Percentiles rank a stretch among this genome's conserved stretches.
Evolutionary conservation across 2,888 invertebrate genomes (phyloP).

Genomic region (Dryococelus australis): DNA sequence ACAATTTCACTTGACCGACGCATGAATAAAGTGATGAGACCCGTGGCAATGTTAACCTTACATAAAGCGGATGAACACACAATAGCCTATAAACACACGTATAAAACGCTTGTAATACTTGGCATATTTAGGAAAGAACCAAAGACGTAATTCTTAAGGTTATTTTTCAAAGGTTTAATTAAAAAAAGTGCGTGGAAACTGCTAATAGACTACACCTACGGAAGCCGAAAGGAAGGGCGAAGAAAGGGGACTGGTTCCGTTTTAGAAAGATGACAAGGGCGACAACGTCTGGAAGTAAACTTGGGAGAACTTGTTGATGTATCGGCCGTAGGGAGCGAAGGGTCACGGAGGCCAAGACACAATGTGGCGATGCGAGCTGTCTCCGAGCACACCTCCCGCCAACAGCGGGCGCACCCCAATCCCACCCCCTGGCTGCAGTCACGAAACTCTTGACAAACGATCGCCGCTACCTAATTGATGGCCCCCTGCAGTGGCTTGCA

Average conservation of each 20-base stretch:
- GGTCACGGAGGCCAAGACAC: not conserved
- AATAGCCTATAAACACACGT: too few species aligned
- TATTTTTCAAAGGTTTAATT: too few species aligned
- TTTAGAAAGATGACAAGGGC: not conserved
- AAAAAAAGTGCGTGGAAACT: too few species aligned
- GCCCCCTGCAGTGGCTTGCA: not conserved
- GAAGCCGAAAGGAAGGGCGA: too few species aligned
- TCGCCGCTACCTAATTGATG: not conserved
- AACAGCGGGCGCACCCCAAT: not conserved
- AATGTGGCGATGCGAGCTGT: not conserved
- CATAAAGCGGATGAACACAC: too few species aligned
- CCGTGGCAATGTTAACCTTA: too few species aligned
- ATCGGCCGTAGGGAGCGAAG: not conserved
- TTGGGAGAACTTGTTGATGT: not conserved
- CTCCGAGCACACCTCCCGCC: not conserved
- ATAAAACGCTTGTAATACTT: too few species aligned
- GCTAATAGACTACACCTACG: too few species aligned
- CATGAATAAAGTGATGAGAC: too few species aligned
- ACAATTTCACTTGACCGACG: too few species aligned
- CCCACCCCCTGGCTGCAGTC: not conserved
- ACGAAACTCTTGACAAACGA: not conserved
- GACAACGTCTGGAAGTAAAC: not conserved
- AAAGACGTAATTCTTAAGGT: too few species aligned
- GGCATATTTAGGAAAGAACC: too few species aligned
- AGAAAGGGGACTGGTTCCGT: not conserved